phyloP scores from a whole-genome alignment of 2,113 vertebrate genomes.

The Cryptomyrus ogoouensis region DNA sequence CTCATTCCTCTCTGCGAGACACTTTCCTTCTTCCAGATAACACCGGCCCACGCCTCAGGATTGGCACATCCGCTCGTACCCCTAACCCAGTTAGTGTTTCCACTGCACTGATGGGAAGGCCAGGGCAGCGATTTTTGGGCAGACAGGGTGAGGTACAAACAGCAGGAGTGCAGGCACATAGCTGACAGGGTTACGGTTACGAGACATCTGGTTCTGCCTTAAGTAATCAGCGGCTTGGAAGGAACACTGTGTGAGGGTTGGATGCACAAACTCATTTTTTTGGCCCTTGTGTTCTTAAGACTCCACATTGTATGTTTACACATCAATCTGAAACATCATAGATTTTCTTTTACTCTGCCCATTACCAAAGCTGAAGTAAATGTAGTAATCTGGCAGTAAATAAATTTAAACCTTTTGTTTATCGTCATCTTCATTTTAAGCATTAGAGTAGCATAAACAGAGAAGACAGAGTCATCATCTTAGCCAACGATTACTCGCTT shows the following conservation, averaged over 20 bases:
- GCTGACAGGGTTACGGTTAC: slow-evolving; percentile 31
- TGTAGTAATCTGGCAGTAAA: not conserved
- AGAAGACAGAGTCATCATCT: not conserved
- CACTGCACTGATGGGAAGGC: slow-evolving; percentile 25
- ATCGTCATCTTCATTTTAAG: not conserved
- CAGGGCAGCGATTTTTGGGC: slow-evolving; percentile 2
- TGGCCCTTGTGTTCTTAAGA: not conserved
- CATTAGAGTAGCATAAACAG: not conserved
- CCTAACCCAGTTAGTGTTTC: slow-evolving; percentile 47
- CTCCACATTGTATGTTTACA: not conserved
- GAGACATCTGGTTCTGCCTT: slow-evolving; percentile 46
- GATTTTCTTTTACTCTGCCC: not conserved
- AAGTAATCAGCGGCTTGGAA: not conserved
- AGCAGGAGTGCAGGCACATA: slow-evolving; percentile 21
- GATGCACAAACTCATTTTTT: not conserved
- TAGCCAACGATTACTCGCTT: not conserved
- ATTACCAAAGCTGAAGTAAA: not conserved
- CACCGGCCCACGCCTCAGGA: slow-evolving; percentile 41
- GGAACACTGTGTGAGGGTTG: not conserved
- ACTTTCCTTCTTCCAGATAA: slow-evolving; percentile 39
- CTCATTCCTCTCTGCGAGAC: slow-evolving; percentile 30
- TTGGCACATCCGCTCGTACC: slow-evolving; percentile 44
- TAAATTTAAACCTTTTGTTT: not conserved
- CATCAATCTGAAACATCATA: not conserved
- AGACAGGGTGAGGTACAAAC: slow-evolving; percentile 48